Evolutionary conservation across 2,797 vertebrate species (phyloP).

Genomic region (Adrianichthys oophorus): DNA sequence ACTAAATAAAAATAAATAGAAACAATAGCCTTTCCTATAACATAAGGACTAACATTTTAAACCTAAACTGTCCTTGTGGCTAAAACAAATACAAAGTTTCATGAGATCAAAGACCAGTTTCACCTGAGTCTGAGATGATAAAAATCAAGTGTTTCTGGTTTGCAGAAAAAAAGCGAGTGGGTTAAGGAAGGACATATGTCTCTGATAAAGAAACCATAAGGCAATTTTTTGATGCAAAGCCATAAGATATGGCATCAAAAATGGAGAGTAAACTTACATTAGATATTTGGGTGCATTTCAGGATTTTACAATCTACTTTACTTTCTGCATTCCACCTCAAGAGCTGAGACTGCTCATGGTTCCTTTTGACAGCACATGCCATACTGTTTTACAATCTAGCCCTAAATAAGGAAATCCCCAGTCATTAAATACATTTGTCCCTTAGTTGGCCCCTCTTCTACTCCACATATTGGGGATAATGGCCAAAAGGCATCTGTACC

Average conservation of each 20-base stretch:
- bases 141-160: neutral
- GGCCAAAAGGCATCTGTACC: slow-evolving; percentile 77
- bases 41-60: no score
- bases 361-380: slow-evolving; percentile 35
- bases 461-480: slow-evolving; percentile 13
- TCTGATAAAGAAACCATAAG: slow-evolving; percentile 15
- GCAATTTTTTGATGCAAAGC: neutral
- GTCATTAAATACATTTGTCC: slow-evolving; percentile 21
- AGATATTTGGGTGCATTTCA: slow-evolving; percentile 14
- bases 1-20: no score
- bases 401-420: slow-evolving; percentile 52
- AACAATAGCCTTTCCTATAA: no score
- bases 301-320: slow-evolving; percentile 25
- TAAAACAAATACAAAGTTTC: no score
- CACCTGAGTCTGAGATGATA: no score
- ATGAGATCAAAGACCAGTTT: no score
- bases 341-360: slow-evolving; percentile 30
- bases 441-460: neutral
- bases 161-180: neutral
- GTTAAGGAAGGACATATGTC: neutral
- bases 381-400: slow-evolving; percentile 45
- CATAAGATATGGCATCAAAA: slow-evolving; percentile 9
- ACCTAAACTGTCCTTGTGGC: no score
- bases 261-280: slow-evolving; percentile 13
- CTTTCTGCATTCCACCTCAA: slow-evolving; percentile 19